Conservation (phyloP, 2,797 vertebrate genomes). For the Erethizon dorsatum region DNA sequence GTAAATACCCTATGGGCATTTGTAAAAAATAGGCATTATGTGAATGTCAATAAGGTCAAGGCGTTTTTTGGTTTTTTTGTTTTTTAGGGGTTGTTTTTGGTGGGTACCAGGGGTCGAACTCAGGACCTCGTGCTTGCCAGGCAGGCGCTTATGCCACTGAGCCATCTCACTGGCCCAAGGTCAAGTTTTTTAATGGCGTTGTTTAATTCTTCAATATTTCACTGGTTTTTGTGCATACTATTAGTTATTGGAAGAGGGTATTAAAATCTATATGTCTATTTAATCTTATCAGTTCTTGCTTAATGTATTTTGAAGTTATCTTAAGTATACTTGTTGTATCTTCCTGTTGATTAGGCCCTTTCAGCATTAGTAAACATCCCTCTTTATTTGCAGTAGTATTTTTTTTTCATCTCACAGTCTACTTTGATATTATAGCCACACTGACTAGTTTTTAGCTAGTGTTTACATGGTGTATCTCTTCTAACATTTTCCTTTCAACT, state of each 20-base stretch:
- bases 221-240: neutral
- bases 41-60: neutral
- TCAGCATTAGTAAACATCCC: neutral
- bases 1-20: neutral
- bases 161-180: neutral
- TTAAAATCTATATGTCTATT: neutral
- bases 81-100: too few relatives aligned
- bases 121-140: too few relatives aligned
- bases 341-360: neutral
- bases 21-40: neutral
- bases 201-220: neutral
- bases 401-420: neutral
- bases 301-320: constrained; percentile 38
- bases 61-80: too few relatives aligned
- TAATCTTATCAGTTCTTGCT: constrained; percentile 26
- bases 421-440: constrained; percentile 1
- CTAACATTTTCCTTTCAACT: constrained; percentile 22
- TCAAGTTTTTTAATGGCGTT: neutral
- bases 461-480: neutral
- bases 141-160: too few relatives aligned
- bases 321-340: neutral
- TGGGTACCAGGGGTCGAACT: too few relatives aligned
- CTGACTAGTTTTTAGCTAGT: neutral
- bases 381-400: constrained; percentile 13
- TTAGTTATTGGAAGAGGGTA: neutral